Percentiles rank a stretch among this genome's conserved stretches.
These are phyloP conservation scores for Phainopepla nitens DNA, from an alignment of 2,113 vertebrate genomes.

Conservation along the genomic window DNA sequence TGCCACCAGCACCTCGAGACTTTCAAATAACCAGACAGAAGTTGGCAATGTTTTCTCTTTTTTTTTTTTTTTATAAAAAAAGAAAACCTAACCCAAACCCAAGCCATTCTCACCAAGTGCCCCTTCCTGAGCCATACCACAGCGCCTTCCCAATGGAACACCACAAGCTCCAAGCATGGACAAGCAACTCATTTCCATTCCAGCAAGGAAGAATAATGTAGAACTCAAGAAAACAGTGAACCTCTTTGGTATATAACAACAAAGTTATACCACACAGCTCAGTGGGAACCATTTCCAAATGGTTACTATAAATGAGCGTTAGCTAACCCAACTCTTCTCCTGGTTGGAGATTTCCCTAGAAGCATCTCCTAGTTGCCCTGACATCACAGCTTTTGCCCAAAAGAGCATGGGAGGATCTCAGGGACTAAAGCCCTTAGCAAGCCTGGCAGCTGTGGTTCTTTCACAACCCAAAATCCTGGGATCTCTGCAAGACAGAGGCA, in stretches of 20 bases:
- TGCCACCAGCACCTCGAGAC: background rate
- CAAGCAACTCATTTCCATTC: background rate
- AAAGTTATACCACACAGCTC: slow-evolving; percentile 40
- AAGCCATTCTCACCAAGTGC: background rate
- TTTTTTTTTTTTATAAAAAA: background rate
- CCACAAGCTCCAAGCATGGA: background rate
- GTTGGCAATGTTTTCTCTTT: background rate
- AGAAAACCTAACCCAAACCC: background rate
- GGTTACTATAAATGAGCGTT: background rate
- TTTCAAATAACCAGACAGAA: background rate
- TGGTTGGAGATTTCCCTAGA: background rate
- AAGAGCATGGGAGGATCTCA: background rate
- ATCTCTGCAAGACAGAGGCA: background rate
- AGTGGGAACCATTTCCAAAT: slow-evolving; percentile 32
- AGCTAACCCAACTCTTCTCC: background rate
- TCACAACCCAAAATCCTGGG: background rate
- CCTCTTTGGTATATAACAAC: slow-evolving; percentile 73
- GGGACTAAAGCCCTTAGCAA: background rate
- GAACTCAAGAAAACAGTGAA: slow-evolving; percentile 7
- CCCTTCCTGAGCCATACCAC: background rate
- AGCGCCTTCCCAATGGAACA: background rate
- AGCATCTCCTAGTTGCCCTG: background rate
- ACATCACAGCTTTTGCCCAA: background rate
- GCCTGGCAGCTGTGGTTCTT: background rate
- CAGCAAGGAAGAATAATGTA: background rate